A percentile compares a stretch with the other conserved stretches of the same genome.
Conservation (phyloP, 1,140 invertebrate species). For the Pantala flavescens region DNA sequence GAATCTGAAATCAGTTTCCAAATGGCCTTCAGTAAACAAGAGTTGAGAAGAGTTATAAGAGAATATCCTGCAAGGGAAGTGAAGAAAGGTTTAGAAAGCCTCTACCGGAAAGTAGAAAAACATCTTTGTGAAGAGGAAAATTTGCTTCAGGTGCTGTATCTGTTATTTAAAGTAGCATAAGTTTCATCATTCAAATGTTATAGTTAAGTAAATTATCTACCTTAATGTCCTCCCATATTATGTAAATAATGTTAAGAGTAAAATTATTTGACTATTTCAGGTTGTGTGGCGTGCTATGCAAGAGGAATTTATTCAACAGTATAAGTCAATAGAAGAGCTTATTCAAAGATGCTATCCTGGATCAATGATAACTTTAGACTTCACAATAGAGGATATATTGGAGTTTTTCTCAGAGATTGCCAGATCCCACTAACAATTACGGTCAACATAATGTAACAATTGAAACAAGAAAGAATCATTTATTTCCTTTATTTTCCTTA, state of each 20-base stretch:
- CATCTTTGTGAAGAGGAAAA: conserved; percentile 93
- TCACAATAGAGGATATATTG: conserved; percentile 92
- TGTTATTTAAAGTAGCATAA: background rate
- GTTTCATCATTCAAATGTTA: too few species aligned
- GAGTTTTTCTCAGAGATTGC: conserved; percentile 98
- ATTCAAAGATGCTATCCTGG: conserved; percentile 95
- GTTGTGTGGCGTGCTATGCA: conserved; percentile 99
- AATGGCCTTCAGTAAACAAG: conserved; percentile 93
- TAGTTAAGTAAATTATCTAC: background rate
- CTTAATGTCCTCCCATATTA: background rate
- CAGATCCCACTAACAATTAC: conserved; percentile 61
- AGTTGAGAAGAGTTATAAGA: conserved; percentile 87
- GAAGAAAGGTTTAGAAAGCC: conserved; percentile 86
- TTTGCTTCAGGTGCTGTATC: conserved; percentile 64
- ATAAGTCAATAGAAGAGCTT: conserved; percentile 85
- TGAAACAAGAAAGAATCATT: background rate
- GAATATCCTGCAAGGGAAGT: conserved; percentile 93
- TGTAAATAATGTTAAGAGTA: too few species aligned
- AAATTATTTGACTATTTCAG: conserved; percentile 36
- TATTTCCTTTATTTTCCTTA: background rate
- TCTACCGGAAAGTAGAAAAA: conserved; percentile 96
- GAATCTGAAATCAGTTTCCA: conserved; percentile 97
- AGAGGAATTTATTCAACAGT: conserved; percentile 95
- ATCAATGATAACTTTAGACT: conserved; percentile 87
- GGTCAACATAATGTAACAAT: background rate